Conservation (phyloP, 2,797 vertebrate genomes). For the Microcaecilia unicolor region DNA sequence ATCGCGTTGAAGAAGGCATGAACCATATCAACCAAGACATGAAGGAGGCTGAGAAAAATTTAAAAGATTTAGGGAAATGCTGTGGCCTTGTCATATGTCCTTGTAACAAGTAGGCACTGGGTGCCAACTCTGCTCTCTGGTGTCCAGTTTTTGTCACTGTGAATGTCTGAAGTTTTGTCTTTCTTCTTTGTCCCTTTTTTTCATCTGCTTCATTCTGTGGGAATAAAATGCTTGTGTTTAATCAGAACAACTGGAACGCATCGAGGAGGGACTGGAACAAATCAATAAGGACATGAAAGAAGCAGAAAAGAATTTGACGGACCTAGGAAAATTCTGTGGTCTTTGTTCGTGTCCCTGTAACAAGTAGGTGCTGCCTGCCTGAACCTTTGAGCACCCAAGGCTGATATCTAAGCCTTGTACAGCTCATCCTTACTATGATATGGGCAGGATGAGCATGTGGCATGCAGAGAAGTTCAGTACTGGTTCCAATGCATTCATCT, state of each 20-base stretch:
- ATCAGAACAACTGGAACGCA: conserved; percentile 99
- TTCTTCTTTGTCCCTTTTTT: conserved; percentile 89
- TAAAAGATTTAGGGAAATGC: conserved; percentile 99
- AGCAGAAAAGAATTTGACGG: conserved; percentile 99
- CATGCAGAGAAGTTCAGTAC: conserved; percentile 60
- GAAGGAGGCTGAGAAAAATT: conserved; percentile 99
- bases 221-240: conserved; percentile 99
- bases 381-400: conserved; percentile 71
- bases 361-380: conserved; percentile 99
- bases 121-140: conserved; percentile 93
- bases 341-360: conserved; percentile 99
- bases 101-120: conserved; percentile 99
- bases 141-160: conserved; percentile 96
- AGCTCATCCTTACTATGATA: conserved; percentile 63
- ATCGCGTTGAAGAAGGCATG: conserved; percentile 99
- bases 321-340: conserved; percentile 99
- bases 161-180: conserved; percentile 97
- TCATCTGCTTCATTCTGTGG: conserved; percentile 97
- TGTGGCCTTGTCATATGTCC: conserved; percentile 99
- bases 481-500: conserved; percentile 62
- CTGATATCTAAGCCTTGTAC: conserved; percentile 60
- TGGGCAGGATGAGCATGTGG: conserved; percentile 68
- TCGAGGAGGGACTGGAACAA: conserved; percentile 99
- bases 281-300: conserved; percentile 99
- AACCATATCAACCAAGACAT: conserved; percentile 99